These are phyloP conservation scores for Chalcis sispes DNA, from an alignment of 2,888 invertebrate species.

Conservation along the genomic window DNA sequence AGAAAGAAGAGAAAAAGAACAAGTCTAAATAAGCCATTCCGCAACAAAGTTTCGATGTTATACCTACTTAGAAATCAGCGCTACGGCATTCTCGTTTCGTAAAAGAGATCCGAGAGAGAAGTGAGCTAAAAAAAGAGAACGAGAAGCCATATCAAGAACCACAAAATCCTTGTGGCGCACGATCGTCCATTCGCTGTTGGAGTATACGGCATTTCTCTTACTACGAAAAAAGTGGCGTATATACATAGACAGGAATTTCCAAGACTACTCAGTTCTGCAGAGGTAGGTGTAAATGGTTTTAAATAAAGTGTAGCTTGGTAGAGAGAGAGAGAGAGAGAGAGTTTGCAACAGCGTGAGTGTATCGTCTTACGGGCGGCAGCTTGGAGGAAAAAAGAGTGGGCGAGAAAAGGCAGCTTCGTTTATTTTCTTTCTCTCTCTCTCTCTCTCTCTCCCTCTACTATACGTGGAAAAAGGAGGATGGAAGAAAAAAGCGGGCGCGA, in stretches of 20 bases:
- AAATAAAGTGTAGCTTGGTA: constrained; percentile 63
- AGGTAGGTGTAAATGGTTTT: constrained; percentile 64
- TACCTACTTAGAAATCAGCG: constrained; percentile 22
- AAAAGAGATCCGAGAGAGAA: constrained; percentile 6
- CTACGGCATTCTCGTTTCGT: constrained; percentile 6
- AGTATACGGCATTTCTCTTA: constrained; percentile 21
- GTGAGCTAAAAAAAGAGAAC: no score
- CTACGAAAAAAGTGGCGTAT: no score
- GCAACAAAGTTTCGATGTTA: constrained; percentile 1
- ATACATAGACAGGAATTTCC: constrained; percentile 52
- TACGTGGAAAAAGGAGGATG: constrained; percentile 44
- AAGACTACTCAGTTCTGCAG: constrained; percentile 12
- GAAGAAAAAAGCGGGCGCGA: constrained; percentile 41
- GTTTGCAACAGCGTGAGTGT: constrained; percentile 53
- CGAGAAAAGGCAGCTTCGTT: no score
- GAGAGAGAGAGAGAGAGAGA: background rate
- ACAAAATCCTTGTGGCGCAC: constrained; percentile 25
- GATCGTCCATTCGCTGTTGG: constrained; percentile 21
- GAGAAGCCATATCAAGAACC: constrained; percentile 10
- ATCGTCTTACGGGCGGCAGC: constrained; percentile 33
- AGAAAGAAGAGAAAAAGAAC: background rate
- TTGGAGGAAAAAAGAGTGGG: constrained; percentile 44
- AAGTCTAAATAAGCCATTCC: background rate
- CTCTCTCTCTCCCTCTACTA: no score
- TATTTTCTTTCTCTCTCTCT: no score